Conservation (phyloP, 2,888 invertebrate species). For the Alcis repandata region DNA sequence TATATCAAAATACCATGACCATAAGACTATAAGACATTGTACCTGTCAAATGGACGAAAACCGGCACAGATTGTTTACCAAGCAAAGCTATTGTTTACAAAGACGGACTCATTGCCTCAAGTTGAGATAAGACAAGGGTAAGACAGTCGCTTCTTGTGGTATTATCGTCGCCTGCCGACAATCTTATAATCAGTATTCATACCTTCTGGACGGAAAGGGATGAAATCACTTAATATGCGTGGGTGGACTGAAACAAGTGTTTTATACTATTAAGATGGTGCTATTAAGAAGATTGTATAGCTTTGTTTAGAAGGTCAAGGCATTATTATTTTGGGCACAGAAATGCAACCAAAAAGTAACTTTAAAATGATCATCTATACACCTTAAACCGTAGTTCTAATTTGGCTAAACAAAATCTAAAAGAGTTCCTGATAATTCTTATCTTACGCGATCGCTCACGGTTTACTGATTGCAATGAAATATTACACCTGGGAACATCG, state of each 20-base stretch:
- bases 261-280: background rate
- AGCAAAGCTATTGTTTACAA: conserved; percentile 10
- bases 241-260: background rate
- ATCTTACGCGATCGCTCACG: conserved; percentile 52
- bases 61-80: conserved; percentile 1
- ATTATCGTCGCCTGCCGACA: conserved; percentile 9
- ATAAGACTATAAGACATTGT: background rate
- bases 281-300: no score
- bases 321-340: no score
- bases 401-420: conserved; percentile 1
- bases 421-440: conserved; percentile 45
- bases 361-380: background rate
- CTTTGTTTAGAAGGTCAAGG: no score
- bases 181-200: background rate
- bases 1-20: no score
- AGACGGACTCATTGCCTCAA: conserved; percentile 10
- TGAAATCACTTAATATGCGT: conserved; percentile 7
- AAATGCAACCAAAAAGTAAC: background rate
- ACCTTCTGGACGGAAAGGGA: conserved; percentile 1
- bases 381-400: background rate
- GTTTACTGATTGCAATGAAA: conserved; percentile 57
- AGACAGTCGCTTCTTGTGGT: conserved; percentile 22
- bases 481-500: conserved; percentile 58
- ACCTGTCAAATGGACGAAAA: background rate
- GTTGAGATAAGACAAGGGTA: conserved; percentile 26